Conservation (phyloP, 2,113 vertebrate species). For the Ciconia boyciana region DNA sequence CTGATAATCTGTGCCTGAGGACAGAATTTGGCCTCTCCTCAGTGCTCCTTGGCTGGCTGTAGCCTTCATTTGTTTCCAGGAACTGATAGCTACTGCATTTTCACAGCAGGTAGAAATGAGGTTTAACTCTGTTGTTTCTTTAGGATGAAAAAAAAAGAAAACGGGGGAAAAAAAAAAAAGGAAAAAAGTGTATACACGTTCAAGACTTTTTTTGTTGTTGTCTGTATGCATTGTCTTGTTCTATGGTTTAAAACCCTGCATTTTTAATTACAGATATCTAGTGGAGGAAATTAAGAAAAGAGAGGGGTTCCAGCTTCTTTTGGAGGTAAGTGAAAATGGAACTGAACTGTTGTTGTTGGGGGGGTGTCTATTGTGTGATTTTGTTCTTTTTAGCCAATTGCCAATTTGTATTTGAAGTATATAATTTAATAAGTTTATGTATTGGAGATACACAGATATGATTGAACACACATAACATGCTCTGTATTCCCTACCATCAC, state of each 20-base stretch:
- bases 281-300: constrained; percentile 80
- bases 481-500: not conserved
- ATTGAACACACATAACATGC: not conserved
- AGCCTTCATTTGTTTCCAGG: not conserved
- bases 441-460: not conserved
- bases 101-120: constrained; percentile 36
- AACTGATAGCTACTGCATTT: constrained; percentile 12
- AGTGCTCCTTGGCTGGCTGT: not conserved
- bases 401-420: not conserved
- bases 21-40: constrained; percentile 4
- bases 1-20: constrained; percentile 12
- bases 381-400: not conserved
- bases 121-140: not conserved
- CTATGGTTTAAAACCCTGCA: not conserved
- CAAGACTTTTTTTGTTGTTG: not conserved
- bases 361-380: not conserved
- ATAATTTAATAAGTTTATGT: not conserved
- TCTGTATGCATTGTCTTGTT: not conserved
- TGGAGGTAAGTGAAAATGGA: constrained; percentile 70
- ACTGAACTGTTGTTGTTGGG: not conserved
- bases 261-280: constrained; percentile 74
- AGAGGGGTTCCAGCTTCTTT: constrained; percentile 77
- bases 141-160: accelerated
- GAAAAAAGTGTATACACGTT: not conserved
- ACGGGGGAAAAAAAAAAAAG: too few relatives aligned